Percentiles rank a stretch among this genome's conserved stretches.
These are phyloP conservation scores for Pseudochromis fuscus DNA, from an alignment of 2,797 vertebrate genomes.

Conservation along the genomic window DNA sequence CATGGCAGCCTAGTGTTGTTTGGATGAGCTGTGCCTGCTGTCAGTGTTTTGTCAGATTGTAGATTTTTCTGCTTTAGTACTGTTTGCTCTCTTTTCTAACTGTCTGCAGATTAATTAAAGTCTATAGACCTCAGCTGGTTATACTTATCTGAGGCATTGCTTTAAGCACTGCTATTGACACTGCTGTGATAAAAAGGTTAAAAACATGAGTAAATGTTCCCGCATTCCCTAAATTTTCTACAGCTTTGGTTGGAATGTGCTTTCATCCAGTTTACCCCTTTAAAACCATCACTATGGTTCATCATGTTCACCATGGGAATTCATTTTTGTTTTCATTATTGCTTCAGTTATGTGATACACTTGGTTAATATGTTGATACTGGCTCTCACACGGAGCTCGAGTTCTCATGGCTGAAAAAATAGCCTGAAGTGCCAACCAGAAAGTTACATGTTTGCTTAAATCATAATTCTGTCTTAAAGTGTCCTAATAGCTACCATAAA, in stretches of 20 bases:
- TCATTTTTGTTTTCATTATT: slow-evolving; percentile 46
- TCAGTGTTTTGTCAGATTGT: not conserved
- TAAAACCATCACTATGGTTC: slow-evolving; percentile 36
- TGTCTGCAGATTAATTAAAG: not conserved
- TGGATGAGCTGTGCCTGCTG: not conserved
- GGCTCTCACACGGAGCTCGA: slow-evolving; percentile 25
- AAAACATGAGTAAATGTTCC: slow-evolving; percentile 37
- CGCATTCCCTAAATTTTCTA: slow-evolving; percentile 54
- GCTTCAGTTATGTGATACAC: slow-evolving; percentile 46
- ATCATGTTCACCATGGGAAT: slow-evolving; percentile 45
- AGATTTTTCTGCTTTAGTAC: slow-evolving; percentile 1
- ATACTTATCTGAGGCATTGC: slow-evolving; percentile 6
- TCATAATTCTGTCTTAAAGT: slow-evolving; percentile 34
- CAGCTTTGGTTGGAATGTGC: slow-evolving; percentile 47
- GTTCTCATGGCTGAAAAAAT: slow-evolving; percentile 48
- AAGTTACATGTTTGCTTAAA: slow-evolving; percentile 51
- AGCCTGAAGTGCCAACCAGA: slow-evolving; percentile 21
- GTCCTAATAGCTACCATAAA: slow-evolving; percentile 22
- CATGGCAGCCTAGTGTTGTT: not conserved
- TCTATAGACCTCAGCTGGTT: slow-evolving; percentile 1
- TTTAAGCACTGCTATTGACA: slow-evolving; percentile 32
- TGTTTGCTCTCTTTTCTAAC: not conserved
- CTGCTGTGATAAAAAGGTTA: slow-evolving; percentile 10
- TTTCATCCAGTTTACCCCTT: slow-evolving; percentile 26
- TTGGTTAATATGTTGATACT: slow-evolving; percentile 61